Conservation (phyloP, 2,113 vertebrate genomes). For the Ariopsis seemanni region DNA sequence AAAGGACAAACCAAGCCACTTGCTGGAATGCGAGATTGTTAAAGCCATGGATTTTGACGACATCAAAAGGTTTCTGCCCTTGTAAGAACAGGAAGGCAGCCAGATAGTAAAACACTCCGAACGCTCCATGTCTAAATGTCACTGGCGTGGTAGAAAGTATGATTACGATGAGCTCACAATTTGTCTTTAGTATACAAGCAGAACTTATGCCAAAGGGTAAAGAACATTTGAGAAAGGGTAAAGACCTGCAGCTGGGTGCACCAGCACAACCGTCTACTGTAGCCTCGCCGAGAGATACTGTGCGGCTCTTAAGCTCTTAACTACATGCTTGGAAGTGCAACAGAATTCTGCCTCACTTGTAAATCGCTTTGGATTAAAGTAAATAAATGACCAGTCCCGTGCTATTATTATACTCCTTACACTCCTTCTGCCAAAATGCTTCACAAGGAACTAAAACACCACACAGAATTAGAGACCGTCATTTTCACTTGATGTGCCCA, state of each 20-base stretch:
- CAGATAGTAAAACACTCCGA: not conserved
- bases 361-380: slow-evolving; percentile 2
- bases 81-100: not conserved
- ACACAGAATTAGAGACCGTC: not conserved
- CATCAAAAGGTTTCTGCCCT: not conserved
- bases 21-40: not conserved
- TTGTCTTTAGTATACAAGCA: no score
- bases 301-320: not conserved
- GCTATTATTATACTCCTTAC: not conserved
- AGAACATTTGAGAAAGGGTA: not conserved
- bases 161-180: not conserved
- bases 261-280: not conserved
- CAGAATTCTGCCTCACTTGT: not conserved
- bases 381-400: not conserved
- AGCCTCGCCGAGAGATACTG: not conserved
- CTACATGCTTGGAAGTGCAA: not conserved
- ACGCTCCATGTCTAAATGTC: not conserved
- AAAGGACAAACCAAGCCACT: not conserved
- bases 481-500: not conserved
- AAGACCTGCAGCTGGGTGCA: not conserved
- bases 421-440: not conserved
- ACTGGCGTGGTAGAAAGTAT: not conserved
- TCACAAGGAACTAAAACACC: not conserved
- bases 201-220: no score
- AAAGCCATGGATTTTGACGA: not conserved